Percentiles rank a stretch among this genome's conserved stretches.
Conservation (phyloP, 2,888 invertebrate genomes). For the Tipula confusa region DNA sequence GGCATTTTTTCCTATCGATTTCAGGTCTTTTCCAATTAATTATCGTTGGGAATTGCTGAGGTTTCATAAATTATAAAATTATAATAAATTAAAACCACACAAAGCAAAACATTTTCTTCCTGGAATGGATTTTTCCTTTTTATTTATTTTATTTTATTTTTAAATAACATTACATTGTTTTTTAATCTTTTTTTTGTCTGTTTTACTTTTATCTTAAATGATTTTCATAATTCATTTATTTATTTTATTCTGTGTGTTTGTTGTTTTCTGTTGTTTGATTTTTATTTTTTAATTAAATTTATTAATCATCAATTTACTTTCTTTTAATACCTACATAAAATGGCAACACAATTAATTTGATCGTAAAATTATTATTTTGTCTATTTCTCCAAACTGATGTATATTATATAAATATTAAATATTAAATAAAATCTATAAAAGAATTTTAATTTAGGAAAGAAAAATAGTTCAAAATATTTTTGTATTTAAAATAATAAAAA, state of each 20-base stretch:
- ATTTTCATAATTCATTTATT: not conserved
- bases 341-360: not conserved
- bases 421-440: not conserved
- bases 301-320: not conserved
- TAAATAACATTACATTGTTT: slow-evolving; percentile 25
- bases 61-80: too few species aligned
- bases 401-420: not conserved
- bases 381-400: not conserved
- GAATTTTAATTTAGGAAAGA: not conserved
- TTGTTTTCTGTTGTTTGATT: not conserved
- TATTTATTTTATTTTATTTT: slow-evolving; percentile 12
- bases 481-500: not conserved
- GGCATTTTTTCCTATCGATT: too few species aligned
- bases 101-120: not conserved
- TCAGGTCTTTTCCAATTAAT: too few species aligned
- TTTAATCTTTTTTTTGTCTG: not conserved
- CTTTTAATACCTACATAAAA: slow-evolving; percentile 14
- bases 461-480: not conserved
- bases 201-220: not conserved
- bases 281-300: not conserved
- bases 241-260: not conserved
- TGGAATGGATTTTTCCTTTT: not conserved
- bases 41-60: too few species aligned
- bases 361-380: not conserved
- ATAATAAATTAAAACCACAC: not conserved